Evolutionary conservation across 2,113 vertebrate species (phyloP), one percentile per base, ranked within the genome.

Genomic region (Columbina picui): DNA sequence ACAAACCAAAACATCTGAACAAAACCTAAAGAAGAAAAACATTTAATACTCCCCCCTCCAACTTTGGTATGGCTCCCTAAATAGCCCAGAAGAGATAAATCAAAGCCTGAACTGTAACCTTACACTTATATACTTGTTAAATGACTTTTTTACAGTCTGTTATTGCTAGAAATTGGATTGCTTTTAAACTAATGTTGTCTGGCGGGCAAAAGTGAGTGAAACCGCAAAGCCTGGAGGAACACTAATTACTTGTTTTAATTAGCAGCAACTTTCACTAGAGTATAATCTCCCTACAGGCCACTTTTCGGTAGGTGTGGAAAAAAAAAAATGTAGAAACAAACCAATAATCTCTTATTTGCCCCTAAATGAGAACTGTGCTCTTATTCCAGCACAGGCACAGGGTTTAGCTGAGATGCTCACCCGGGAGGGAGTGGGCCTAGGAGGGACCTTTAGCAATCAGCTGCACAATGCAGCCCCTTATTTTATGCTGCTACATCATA

Each of bases 241-340:
- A 99, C 98, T 99, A 99, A 99, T 99, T 99, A 99, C 98, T 98
- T 98, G 97, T 98, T 98, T 98, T 99, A 99, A 99, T 99, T 99
- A 99, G 98, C 98, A 98, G 97, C 97, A 99, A 99, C 99, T 99
- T 99, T 99, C 98, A 98, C 98, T 98, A 97, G 99, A 99, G 99
- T 98, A 98, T 98, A 98, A 98, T 98, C 98, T 98, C 98, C 98
- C 98, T 98, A 98, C 97, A 98, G 98, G 98, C 98, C 97, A 97
- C 96, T 98, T 98, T 98, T 98, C 25, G 29, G 96, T 97, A 98
- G 98, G 98, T 98, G 98, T 98, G 93, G 84, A 43, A 63, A 41
- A 41, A 41, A 59, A 60, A 41, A 76, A 87, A 94, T 75, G 93
- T 98, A 98, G 98, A 99, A 99, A 99, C 98, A 99, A 99, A 99